Evolutionary conservation across 2,113 vertebrate genomes (phyloP).

Genomic region (Oryzias javanicus): DNA sequence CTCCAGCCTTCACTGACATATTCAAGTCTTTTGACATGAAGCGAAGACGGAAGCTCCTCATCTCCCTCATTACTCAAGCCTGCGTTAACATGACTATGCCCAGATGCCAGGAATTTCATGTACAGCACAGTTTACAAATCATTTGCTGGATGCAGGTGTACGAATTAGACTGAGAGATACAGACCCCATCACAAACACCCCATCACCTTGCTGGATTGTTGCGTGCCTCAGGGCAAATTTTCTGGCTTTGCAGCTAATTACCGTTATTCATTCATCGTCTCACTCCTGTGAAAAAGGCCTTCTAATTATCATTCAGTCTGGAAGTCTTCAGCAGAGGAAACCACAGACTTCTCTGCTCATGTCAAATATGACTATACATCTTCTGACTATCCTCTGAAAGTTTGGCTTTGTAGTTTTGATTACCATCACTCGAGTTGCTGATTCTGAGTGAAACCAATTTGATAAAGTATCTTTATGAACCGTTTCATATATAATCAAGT

Average conservation of each 20-base stretch:
- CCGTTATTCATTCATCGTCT: conserved; percentile 61
- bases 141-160: conserved; percentile 39
- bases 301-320: conserved; percentile 62
- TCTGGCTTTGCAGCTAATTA: conserved; percentile 61
- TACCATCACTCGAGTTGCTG: too few relatives aligned
- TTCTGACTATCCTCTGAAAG: too few relatives aligned
- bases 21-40: conserved; percentile 19
- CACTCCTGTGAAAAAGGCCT: conserved; percentile 52
- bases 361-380: not conserved
- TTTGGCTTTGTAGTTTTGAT: too few relatives aligned
- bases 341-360: not conserved
- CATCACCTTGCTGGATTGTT: conserved; percentile 56
- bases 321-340: conserved; percentile 24
- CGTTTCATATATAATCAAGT: too few relatives aligned
- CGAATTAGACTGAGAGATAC: conserved; percentile 40
- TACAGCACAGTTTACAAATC: conserved; percentile 22
- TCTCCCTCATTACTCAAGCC: conserved; percentile 17
- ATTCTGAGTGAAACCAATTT: too few relatives aligned
- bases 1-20: conserved; percentile 39
- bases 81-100: conserved; percentile 14
- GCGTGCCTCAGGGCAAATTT: conserved; percentile 52
- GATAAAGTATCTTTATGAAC: too few relatives aligned
- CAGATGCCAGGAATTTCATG: conserved; percentile 17
- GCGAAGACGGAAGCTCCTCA: conserved; percentile 12
- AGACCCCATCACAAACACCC: conserved; percentile 53